A percentile compares a stretch with the other conserved stretches of the same genome.
Evolutionary conservation across 2,888 invertebrate genomes (phyloP).

Genomic region (Chrysotoxum bicinctum): DNA sequence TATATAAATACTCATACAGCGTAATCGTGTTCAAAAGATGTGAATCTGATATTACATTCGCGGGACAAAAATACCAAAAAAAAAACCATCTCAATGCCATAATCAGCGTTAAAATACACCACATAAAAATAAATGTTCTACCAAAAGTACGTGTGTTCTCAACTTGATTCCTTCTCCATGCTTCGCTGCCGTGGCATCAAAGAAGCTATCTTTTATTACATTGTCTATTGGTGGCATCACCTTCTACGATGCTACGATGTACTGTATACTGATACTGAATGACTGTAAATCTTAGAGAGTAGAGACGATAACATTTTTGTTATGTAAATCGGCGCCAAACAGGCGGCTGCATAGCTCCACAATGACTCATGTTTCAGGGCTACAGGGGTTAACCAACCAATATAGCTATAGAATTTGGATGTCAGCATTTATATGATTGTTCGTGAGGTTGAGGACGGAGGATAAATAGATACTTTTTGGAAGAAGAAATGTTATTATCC

Average conservation of each 20-base stretch:
- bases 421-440: background rate
- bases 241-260: background rate
- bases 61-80: background rate
- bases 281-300: background rate
- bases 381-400: background rate
- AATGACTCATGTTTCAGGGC: conserved; percentile 36
- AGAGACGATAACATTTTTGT: conserved; percentile 33
- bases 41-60: background rate
- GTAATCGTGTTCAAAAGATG: background rate
- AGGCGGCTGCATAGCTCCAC: conserved; percentile 44
- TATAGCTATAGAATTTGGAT: background rate
- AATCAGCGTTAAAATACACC: background rate
- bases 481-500: background rate
- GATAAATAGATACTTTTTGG: background rate
- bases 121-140: background rate
- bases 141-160: background rate
- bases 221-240: background rate
- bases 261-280: too few species aligned
- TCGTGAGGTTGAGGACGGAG: too few species aligned
- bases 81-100: background rate
- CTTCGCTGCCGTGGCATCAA: background rate
- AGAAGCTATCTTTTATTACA: background rate
- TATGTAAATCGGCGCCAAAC: conserved; percentile 63
- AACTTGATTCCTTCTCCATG: background rate
- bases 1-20: background rate